These are phyloP conservation scores for Brachylomia viminalis DNA, from an alignment of 2,888 invertebrate species.

Conservation along the genomic window DNA sequence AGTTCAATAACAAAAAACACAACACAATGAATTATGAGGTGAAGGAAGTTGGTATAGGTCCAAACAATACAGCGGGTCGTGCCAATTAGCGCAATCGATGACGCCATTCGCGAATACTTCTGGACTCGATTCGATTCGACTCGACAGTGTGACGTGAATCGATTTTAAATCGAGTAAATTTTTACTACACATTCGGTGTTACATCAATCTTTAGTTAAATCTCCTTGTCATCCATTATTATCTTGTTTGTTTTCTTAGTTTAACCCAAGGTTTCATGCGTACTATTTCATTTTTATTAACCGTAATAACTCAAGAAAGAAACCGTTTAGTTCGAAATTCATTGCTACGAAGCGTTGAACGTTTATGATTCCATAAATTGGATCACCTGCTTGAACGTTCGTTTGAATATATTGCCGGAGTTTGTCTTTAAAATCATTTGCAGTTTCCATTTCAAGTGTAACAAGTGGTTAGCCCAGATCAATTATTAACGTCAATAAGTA, in stretches of 20 bases:
- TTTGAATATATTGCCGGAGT: neutral
- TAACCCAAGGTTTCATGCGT: slow-evolving; percentile 20
- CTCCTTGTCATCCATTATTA: slow-evolving; percentile 22
- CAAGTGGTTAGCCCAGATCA: slow-evolving; percentile 1
- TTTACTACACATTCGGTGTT: slow-evolving; percentile 36
- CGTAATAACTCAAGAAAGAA: slow-evolving; percentile 22
- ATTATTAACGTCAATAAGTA: slow-evolving; percentile 5
- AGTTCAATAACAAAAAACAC: slow-evolving; percentile 62
- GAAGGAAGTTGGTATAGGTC: slow-evolving; percentile 68
- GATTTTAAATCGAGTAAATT: slow-evolving; percentile 35
- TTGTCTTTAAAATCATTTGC: neutral
- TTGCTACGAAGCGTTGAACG: neutral
- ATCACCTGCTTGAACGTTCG: neutral
- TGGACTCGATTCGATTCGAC: slow-evolving; percentile 40
- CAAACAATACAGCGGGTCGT: slow-evolving; percentile 58
- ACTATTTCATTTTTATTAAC: slow-evolving; percentile 49
- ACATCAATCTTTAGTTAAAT: slow-evolving; percentile 49
- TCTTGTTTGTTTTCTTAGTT: slow-evolving; percentile 46
- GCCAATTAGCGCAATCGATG: slow-evolving; percentile 63
- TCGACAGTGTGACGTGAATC: slow-evolving; percentile 37
- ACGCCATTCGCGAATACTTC: slow-evolving; percentile 49
- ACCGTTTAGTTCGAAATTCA: slow-evolving; percentile 22
- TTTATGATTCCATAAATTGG: neutral
- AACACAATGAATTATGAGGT: slow-evolving; percentile 63
- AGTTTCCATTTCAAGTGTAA: slow-evolving; percentile 2